Evolutionary conservation across 2,113 vertebrate species (phyloP).

Genomic region (Tetrao urogallus): DNA sequence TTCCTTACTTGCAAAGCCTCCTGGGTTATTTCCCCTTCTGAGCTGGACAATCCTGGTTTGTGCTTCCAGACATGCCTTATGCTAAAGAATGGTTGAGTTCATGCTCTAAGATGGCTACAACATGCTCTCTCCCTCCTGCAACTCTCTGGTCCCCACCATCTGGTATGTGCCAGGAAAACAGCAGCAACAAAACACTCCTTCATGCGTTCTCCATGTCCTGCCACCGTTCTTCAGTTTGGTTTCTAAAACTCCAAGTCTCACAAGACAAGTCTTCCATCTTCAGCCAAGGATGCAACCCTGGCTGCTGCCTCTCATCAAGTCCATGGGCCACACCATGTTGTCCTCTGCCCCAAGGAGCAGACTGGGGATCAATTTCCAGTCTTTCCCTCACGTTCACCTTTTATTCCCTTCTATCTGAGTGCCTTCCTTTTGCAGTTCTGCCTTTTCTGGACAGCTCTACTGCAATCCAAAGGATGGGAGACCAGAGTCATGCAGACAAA

Average conservation of each 20-base stretch:
- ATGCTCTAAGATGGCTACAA: not conserved
- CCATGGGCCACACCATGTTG: not conserved
- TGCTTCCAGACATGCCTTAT: not conserved
- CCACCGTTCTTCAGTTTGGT: too few species aligned
- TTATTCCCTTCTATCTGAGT: not conserved
- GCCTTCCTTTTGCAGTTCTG: not conserved
- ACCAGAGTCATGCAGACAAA: not conserved
- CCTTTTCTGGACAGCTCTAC: not conserved
- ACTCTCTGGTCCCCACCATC: not conserved
- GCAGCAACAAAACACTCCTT: not conserved
- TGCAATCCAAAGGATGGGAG: not conserved
- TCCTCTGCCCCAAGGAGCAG: not conserved
- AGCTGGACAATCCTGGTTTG: not conserved
- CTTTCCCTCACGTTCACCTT: not conserved
- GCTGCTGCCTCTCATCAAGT: accelerated
- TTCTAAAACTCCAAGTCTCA: not conserved
- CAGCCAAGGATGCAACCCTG: not conserved
- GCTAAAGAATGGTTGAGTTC: not conserved
- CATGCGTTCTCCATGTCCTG: not conserved
- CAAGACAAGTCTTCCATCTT: not conserved
- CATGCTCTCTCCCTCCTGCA: not conserved
- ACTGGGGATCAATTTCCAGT: not conserved
- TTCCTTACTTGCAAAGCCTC: not conserved
- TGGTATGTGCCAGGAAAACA: not conserved
- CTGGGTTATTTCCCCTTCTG: not conserved